Evolutionary conservation across 2,888 invertebrate species (phyloP).

Genomic region (Eupithecia exiguata): DNA sequence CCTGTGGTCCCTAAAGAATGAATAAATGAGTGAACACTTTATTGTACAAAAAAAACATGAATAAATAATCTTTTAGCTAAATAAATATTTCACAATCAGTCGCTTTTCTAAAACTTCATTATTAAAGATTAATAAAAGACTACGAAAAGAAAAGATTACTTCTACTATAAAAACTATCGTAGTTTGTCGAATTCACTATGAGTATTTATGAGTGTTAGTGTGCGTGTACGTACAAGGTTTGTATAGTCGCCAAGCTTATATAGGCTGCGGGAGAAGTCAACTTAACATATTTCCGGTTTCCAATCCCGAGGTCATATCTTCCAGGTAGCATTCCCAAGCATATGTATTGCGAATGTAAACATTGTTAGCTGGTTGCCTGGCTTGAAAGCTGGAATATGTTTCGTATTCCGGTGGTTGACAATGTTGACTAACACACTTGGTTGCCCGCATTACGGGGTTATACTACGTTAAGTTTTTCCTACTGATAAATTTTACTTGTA

Average conservation of each 20-base stretch:
- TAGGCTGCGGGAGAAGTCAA: neutral
- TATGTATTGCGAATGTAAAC: conserved; percentile 40
- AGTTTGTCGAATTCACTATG: no score
- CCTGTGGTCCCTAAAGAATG: no score
- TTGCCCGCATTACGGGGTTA: conserved; percentile 12
- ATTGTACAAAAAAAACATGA: no score
- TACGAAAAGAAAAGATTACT: no score
- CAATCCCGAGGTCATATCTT: conserved; percentile 19
- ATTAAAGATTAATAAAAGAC: no score
- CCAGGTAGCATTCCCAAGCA: conserved; percentile 32
- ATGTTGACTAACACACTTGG: conserved; percentile 22
- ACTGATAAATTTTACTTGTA: neutral
- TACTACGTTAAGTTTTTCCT: neutral
- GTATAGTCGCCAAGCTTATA: neutral
- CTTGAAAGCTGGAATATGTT: conserved; percentile 33
- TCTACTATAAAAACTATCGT: no score
- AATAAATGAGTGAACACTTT: no score
- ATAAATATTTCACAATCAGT: no score
- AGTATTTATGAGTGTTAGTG: no score
- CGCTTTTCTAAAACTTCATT: no score
- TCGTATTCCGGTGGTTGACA: conserved; percentile 31
- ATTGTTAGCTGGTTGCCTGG: conserved; percentile 41
- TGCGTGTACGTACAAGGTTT: no score
- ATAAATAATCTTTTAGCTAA: no score
- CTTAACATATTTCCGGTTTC: conserved; percentile 16